Percentiles rank a stretch among this genome's conserved stretches.
Conservation (phyloP, 1,140 invertebrate genomes). For the Leptinotarsa lineolata region DNA sequence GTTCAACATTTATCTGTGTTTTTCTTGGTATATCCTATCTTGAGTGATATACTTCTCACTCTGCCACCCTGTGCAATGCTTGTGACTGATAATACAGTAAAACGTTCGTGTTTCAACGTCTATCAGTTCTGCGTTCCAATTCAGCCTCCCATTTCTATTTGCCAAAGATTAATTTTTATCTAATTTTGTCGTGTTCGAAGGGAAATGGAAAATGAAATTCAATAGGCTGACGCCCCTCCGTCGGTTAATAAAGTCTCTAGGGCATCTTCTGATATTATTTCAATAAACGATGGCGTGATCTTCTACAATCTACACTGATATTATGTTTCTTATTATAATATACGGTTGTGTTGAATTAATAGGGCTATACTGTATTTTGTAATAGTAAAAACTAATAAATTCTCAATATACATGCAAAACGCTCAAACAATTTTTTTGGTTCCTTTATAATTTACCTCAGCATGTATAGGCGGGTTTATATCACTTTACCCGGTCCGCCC, state of each 20-base stretch:
- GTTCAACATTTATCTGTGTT: too few species aligned
- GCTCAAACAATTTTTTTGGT: not conserved
- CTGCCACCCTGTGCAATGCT: too few species aligned
- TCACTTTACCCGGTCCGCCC: too few species aligned
- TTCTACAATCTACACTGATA: not conserved
- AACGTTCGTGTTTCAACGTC: too few species aligned
- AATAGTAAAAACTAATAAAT: not conserved
- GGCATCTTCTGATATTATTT: not conserved
- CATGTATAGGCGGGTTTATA: too few species aligned
- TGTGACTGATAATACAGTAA: too few species aligned
- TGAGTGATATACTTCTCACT: too few species aligned
- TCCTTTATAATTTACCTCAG: not conserved
- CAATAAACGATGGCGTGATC: constrained; percentile 4
- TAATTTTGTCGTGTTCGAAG: not conserved
- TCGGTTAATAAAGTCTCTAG: constrained; percentile 9
- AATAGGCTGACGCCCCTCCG: constrained; percentile 5
- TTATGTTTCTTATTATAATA: not conserved
- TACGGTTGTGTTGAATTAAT: not conserved
- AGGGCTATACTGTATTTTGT: not conserved
- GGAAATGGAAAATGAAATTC: constrained; percentile 20
- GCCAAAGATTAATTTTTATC: constrained; percentile 12
- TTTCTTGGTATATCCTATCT: too few species aligned
- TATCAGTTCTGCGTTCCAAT: too few species aligned
- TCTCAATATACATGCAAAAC: not conserved
- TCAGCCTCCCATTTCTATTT: not conserved